phyloP scores from a whole-genome alignment of 2,888 invertebrate species.

The Diarsia mendica region DNA sequence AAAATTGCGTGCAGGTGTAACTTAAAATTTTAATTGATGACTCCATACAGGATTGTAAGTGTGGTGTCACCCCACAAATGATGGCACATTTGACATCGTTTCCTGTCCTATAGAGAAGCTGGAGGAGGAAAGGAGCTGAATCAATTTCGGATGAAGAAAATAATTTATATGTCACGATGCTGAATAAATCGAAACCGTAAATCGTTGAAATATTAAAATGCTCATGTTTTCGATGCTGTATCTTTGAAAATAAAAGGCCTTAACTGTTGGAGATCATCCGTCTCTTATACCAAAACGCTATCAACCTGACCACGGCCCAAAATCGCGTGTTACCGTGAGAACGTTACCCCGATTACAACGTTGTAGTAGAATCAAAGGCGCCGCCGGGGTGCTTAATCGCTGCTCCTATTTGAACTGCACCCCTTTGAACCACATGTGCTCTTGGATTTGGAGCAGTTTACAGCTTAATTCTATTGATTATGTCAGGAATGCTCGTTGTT shows the following conservation, averaged over 20 bases:
- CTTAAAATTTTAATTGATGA: neutral
- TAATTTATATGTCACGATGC: no score
- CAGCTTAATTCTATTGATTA: conserved; percentile 62
- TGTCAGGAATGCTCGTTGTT: conserved; percentile 23
- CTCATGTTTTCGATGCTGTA: neutral
- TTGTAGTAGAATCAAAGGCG: conserved; percentile 65
- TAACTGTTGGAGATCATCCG: neutral
- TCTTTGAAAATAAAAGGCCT: neutral
- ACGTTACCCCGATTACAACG: conserved; percentile 64
- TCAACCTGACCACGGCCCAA: conserved; percentile 37
- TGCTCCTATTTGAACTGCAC: conserved; percentile 65
- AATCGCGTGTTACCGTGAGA: conserved; percentile 68
- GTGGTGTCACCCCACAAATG: no score
- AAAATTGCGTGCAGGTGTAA: neutral
- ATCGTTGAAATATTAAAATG: neutral
- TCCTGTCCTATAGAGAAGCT: no score
- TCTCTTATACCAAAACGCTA: conserved; percentile 44
- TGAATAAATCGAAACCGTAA: neutral
- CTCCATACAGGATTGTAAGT: no score
- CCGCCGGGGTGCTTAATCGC: conserved; percentile 66
- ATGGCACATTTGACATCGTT: no score
- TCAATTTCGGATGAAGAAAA: no score
- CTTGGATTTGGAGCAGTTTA: conserved; percentile 54
- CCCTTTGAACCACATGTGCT: conserved; percentile 58
- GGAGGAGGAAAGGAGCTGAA: no score